Evolutionary conservation across 1,140 invertebrate species (phyloP).

Genomic region (Scylla paramamosain): DNA sequence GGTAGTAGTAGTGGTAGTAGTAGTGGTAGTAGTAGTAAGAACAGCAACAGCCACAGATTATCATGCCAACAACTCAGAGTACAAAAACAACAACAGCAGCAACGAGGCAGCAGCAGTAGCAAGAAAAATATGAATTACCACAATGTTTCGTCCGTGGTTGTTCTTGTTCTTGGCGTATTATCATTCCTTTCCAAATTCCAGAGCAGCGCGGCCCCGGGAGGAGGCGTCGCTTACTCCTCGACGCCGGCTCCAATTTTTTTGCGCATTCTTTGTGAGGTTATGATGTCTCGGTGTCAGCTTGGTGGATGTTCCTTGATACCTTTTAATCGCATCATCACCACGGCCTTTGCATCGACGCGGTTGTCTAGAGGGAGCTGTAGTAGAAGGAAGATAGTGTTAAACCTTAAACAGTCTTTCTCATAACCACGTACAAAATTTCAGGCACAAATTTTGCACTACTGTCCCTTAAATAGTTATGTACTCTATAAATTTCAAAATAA

Average conservation of each 20-base stretch:
- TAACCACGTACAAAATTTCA: no score
- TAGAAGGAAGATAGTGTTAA: no score
- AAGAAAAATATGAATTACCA: not conserved
- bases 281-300: not conserved
- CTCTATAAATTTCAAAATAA: no score
- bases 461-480: no score
- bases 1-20: not conserved
- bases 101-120: not conserved
- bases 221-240: not conserved
- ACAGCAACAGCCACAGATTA: not conserved
- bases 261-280: not conserved
- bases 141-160: no score
- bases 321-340: no score
- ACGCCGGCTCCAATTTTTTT: not conserved
- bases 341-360: no score
- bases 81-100: not conserved
- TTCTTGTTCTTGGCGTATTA: not conserved
- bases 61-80: no score
- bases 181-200: not conserved
- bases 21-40: conserved; percentile 1
- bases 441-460: no score
- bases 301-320: no score
- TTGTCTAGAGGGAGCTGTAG: no score
- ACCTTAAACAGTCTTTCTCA: no score
- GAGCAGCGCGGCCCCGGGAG: not conserved